A percentile compares a stretch with the other conserved stretches of the same genome.
Evolutionary conservation across 2,113 vertebrate species (phyloP).

Genomic region (Apteryx owenii): DNA sequence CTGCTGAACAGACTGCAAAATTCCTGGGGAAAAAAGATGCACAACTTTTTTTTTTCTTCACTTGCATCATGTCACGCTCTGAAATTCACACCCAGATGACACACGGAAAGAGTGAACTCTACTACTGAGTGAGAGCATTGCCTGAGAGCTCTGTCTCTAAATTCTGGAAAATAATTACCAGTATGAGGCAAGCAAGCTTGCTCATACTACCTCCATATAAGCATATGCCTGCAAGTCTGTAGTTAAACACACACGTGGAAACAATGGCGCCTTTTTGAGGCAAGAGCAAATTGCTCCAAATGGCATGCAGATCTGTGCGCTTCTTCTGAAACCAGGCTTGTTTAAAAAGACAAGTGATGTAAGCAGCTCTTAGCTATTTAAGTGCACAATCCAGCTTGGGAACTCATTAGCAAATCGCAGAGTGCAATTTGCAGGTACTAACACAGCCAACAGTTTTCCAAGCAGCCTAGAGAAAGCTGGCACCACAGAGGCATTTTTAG

Average conservation of each 20-base stretch:
- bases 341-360: not conserved
- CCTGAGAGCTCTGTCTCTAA: not conserved
- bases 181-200: not conserved
- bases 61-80: not conserved
- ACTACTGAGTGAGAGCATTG: not conserved
- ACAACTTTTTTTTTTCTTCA: not conserved
- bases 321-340: not conserved
- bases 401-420: not conserved
- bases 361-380: not conserved
- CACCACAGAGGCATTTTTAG: rapidly evolving
- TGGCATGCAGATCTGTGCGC: not conserved
- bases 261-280: not conserved
- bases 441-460: not conserved
- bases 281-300: not conserved
- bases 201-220: not conserved
- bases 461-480: not conserved
- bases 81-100: not conserved
- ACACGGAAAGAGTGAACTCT: not conserved
- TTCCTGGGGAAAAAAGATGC: not conserved
- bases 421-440: not conserved
- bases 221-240: not conserved
- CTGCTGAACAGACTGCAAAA: not conserved
- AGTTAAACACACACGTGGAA: not conserved
- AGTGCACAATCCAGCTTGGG: not conserved
- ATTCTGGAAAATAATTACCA: not conserved